Evolutionary conservation across 1,140 invertebrate species (phyloP).

Genomic region (Drosophila novamexicana): DNA sequence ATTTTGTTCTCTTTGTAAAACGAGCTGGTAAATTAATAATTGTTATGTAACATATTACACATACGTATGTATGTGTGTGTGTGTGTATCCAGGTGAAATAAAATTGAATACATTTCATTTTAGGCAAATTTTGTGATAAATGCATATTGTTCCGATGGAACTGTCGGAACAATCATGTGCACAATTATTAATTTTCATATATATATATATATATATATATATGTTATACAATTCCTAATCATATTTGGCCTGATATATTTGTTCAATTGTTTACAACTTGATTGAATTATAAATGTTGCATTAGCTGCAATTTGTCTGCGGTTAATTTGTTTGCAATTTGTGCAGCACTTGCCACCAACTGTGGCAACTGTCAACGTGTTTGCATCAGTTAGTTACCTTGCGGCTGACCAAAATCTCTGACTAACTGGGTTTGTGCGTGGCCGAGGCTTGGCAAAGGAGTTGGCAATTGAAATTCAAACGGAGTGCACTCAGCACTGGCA

Average conservation of each 20-base stretch:
- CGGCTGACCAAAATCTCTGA: conserved; percentile 17
- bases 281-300: conserved; percentile 21
- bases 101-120: no score
- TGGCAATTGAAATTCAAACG: background rate
- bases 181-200: no score
- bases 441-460: background rate
- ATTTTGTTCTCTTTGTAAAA: no score
- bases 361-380: background rate
- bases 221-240: no score
- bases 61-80: no score
- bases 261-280: conserved; percentile 10
- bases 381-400: conserved; percentile 10
- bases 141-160: no score
- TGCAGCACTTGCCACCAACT: background rate
- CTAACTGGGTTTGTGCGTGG: background rate
- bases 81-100: no score
- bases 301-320: conserved; percentile 12
- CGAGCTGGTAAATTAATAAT: no score
- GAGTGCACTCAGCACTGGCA: background rate
- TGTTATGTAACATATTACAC: no score
- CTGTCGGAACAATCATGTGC: no score
- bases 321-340: conserved; percentile 1
- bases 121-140: no score
- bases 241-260: conserved; percentile 1
- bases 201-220: no score